Base-by-base conservation (phyloP, 1,140 invertebrate species). In the Cryptotermes secundus region DNA sequence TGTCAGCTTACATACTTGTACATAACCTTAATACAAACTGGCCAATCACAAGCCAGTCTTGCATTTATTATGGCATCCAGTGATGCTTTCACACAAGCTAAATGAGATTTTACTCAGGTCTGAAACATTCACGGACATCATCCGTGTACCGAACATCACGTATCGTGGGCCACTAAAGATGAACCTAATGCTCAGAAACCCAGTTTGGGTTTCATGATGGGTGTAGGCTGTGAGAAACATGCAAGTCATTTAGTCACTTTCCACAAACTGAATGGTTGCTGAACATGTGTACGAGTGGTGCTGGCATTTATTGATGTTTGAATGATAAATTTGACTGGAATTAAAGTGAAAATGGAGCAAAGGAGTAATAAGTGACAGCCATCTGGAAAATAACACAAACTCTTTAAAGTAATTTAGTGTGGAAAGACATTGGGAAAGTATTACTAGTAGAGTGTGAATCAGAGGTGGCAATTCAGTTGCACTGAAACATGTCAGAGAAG, bases 241-340 rank as follows among this genome's bases (percentile, higher is more conserved):
- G 81, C 53, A 35, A 42, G 80, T 80, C 19, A 49, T 49, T 81
- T 81, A 36, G 72, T 86, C 84, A 45, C 31, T 35, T 84, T 85
- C 85, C 81, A 85, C 14, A 49, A 1, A 49, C 45, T 19, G 45
- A 22, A 3, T 49, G 45, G 45, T 49, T 49, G 45, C 45, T 49
- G 45, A 3, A 49, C 45, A 49, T 3, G 12, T 19, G 16, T 49
- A 49, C 45, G 3, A 49, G 45, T 49, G 16, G 22, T 16, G 3
- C 3, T 19, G 12, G 19, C 45, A 49, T 7, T 49, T 49, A 49
- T 49, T 49, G 19, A 19, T 49, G 14, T 49, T 49, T 14, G 14
- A 19, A 49, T 1, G 45, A 3, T 49, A 49, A 49, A 19, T 14
- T 19, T 19, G 45, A 49, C 45, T 19, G 45, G 22, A 49, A 19